Conservation (phyloP, 2,888 invertebrate genomes). For the Drosophila mimica region DNA sequence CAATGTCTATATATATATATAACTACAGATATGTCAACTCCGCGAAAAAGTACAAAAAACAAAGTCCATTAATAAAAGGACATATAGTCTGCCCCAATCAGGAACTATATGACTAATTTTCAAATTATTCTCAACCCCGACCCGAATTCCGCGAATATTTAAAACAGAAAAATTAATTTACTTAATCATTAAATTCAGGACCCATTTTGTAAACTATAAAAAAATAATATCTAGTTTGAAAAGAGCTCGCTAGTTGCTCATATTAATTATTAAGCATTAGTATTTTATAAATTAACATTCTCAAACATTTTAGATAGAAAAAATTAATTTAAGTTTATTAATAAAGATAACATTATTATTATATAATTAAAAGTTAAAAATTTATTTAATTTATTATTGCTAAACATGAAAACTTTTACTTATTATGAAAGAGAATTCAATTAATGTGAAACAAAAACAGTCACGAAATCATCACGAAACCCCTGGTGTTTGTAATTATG, state of each 20-base stretch:
- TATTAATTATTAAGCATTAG: background rate
- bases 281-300: background rate
- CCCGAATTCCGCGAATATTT: rapidly evolving
- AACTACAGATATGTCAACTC: background rate
- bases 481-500: background rate
- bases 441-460: background rate
- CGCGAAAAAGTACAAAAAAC: background rate
- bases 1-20: background rate
- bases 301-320: background rate
- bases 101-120: too few species aligned
- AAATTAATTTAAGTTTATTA: background rate
- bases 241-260: too few species aligned
- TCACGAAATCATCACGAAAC: background rate
- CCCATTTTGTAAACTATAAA: background rate
- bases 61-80: background rate
- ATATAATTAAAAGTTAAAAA: background rate
- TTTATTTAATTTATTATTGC: background rate
- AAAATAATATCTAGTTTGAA: too few species aligned
- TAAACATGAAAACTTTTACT: background rate
- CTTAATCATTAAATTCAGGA: background rate
- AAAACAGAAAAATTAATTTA: background rate
- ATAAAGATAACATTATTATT: background rate
- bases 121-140: background rate
- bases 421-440: background rate
- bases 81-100: too few species aligned